phyloP scores from a whole-genome alignment of 2,888 invertebrate species.

The Pilophorus perplexus region DNA sequence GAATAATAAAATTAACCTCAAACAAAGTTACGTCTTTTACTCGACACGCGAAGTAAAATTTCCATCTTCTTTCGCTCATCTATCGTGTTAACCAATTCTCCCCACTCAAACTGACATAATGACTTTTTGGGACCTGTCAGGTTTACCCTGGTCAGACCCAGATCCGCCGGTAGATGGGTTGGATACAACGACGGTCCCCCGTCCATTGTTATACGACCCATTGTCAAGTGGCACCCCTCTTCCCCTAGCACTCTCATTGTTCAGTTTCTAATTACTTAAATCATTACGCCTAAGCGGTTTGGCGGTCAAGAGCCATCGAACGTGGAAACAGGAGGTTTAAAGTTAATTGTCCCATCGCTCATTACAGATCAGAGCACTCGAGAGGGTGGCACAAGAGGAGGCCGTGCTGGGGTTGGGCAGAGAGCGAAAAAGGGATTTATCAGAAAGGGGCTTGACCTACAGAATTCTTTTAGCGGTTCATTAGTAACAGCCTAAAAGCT shows the following conservation, averaged over 20 bases:
- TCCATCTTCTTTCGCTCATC: too few relatives aligned
- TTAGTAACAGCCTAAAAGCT: not conserved
- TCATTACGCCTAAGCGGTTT: slow-evolving; percentile 38
- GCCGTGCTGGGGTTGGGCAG: too few relatives aligned
- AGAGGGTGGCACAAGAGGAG: not conserved
- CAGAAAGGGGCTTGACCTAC: not conserved
- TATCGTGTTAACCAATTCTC: too few relatives aligned
- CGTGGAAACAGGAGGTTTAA: slow-evolving; percentile 32
- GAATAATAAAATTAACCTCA: too few relatives aligned
- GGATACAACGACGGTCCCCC: too few relatives aligned
- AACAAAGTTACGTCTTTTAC: too few relatives aligned
- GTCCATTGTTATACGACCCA: not conserved
- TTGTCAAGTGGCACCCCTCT: not conserved
- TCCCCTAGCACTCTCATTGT: slow-evolving; percentile 9
- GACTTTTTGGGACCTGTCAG: too few relatives aligned
- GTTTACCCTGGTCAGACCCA: too few relatives aligned
- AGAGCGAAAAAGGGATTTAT: too few relatives aligned
- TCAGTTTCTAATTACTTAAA: slow-evolving; percentile 40
- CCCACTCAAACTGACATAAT: too few relatives aligned
- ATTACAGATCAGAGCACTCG: slow-evolving; percentile 20
- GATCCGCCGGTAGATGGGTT: too few relatives aligned
- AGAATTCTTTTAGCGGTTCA: slow-evolving; percentile 10
- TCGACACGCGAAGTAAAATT: too few relatives aligned
- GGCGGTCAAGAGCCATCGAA: slow-evolving; percentile 39
- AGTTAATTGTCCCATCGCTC: slow-evolving; percentile 38